Evolutionary conservation across 2,113 vertebrate species (phyloP), one percentile per base, ranked within the genome.

Genomic region (Tichodroma muraria): DNA sequence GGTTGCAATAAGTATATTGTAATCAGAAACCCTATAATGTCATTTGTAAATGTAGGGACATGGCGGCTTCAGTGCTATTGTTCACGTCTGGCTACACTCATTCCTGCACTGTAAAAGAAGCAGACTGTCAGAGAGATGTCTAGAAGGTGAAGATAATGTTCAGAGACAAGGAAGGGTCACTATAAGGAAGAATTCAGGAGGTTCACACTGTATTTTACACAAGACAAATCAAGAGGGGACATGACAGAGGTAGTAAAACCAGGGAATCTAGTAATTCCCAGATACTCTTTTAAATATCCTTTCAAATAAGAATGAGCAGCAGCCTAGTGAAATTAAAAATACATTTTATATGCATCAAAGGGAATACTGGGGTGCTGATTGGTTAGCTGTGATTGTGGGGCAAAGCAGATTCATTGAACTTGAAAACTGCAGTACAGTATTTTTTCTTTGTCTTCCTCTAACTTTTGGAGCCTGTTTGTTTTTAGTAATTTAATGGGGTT

Each of bases 311-410:
- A 89, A 42, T 20, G n/a, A 89, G 44, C 33, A 85, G 66, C 81
- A 95, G 53, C 30, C 87, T 52, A 25, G 38, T 77, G 84, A 83
- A 94, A 94, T 96, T 88, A 83, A 95, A 93, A 91, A 83, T 68
- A 53, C 20, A 63, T 93, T 95, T 95, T 70, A 64, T 66, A 80
- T 5, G 20, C 64, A 85, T 88, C 71, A 94, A 88, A 96, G 76
- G 53, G 65, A 80, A 52, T n/a, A 37, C 45, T 72, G 53, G 28
- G 28, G 23, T 89, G 81, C 45, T 84, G 59, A 47, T 28, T 42
- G 50, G 71, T 71, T 84, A 52, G 42, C 44, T 85, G 35, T 25
- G 53, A 35, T 38, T 50, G 61, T 86, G 49, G 47, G 65, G 90
- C 33, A 64, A 59, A 92, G 85, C 15, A 83, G 61, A 37, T 37